Base-by-base conservation (phyloP, 2,888 invertebrate species). In the Brenthis ino region DNA sequence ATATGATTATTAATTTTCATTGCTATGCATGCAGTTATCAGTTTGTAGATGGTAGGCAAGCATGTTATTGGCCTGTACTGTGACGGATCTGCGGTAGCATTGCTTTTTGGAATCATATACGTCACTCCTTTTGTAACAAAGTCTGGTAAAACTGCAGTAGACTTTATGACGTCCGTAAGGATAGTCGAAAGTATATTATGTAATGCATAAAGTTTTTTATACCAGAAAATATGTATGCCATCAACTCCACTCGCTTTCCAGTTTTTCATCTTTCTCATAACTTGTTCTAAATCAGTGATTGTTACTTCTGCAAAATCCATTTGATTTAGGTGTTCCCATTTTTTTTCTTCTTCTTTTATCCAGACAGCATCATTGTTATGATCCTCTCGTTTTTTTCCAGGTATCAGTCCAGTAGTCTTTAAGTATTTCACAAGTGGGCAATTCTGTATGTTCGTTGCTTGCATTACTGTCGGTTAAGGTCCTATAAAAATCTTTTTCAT, bases 201-300 rank as follows among this genome's bases (percentile, higher is more conserved):
- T 54, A 72, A 56, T 20, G 11, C 6, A 28, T n/a, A 47, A 11
- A 73, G 56, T 61, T 75, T 72, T 68, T 71, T 71, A 24, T 51
- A 72, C 72, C 70, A 71, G 47, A 67, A 74, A 16, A 68, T 71
- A 61, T 73, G 72, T 28, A 72, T 58, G 56, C 63, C 68, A 24
- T 74, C 74, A 54, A 66, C 56, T 0, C 70, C 73, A 2, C 72
- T 61, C 0, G 70, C 55, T 58, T 74, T 73, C 70, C 72, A 74
- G 14, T 72, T 74, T 14, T 33, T 33, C 33, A 33, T 33, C 33
- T 33, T 33, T 6, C 33, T 33, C 6, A 33, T 33, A 6, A 33
- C 6, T 8, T 33, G 6, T 33, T 33, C 33, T 8, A 33, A 33
- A 33, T 33, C 33, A 33, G 6, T 33, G 6, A 6, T 0, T 33